phyloP scores from a whole-genome alignment of 2,797 vertebrate genomes.

The Salmo trutta region DNA sequence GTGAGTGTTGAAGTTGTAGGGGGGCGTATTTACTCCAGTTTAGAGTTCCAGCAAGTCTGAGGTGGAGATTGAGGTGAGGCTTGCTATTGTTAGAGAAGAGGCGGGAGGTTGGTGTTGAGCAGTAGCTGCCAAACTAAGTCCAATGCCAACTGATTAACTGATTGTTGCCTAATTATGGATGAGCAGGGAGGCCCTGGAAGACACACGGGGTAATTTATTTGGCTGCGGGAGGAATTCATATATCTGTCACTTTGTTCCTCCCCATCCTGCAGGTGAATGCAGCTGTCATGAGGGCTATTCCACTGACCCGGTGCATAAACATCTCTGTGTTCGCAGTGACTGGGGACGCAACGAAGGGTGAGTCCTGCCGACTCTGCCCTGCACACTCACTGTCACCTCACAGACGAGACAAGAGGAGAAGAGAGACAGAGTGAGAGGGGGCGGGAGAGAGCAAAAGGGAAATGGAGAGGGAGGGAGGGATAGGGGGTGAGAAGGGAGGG shows the following conservation, averaged over 20 bases:
- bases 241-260: constrained; percentile 24
- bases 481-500: not conserved
- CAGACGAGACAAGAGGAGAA: too few relatives aligned
- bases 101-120: constrained; percentile 14
- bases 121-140: constrained; percentile 33
- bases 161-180: constrained; percentile 20
- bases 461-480: constrained; percentile 9
- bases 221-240: constrained; percentile 46
- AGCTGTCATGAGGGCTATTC: constrained; percentile 96
- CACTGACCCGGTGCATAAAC: constrained; percentile 87
- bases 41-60: not conserved
- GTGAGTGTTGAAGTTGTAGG: not conserved
- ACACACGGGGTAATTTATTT: too few relatives aligned
- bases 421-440: too few relatives aligned
- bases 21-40: not conserved
- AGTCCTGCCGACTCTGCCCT: constrained; percentile 55
- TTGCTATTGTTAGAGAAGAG: not conserved
- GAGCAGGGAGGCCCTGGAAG: not conserved
- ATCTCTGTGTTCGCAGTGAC: constrained; percentile 92
- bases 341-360: constrained; percentile 98
- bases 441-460: too few relatives aligned
- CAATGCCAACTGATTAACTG: constrained; percentile 25
- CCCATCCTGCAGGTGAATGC: constrained; percentile 84
- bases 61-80: not conserved
- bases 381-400: constrained; percentile 17